These are phyloP conservation scores for Helicoverpa zea DNA, from an alignment of 1,140 invertebrate genomes.

Conservation along the genomic window DNA sequence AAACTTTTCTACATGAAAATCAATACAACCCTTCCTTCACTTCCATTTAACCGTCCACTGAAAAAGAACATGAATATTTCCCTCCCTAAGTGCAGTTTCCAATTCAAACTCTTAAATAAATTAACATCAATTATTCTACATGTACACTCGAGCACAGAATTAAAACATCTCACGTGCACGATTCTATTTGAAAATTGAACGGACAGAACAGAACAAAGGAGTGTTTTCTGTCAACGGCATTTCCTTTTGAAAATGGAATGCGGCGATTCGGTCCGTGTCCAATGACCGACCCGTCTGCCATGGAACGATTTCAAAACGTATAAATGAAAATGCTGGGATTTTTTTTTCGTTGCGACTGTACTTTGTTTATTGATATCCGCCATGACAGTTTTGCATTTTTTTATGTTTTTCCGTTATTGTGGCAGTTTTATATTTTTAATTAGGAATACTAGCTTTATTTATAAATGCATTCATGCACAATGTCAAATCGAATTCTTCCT, in stretches of 20 bases:
- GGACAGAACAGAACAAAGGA: constrained; percentile 70
- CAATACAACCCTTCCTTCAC: background rate
- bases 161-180: constrained; percentile 61
- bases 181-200: constrained; percentile 74
- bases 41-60: background rate
- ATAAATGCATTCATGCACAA: too few species aligned
- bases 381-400: background rate
- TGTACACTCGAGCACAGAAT: constrained; percentile 54
- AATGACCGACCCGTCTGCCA: constrained; percentile 63
- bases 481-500: too few species aligned
- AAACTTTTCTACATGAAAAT: background rate
- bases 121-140: constrained; percentile 54
- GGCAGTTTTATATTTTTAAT: too few species aligned
- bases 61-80: constrained; percentile 17
- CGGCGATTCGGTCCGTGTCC: constrained; percentile 64
- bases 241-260: constrained; percentile 78
- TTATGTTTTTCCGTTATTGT: background rate
- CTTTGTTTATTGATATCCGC: constrained; percentile 43
- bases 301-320: constrained; percentile 58
- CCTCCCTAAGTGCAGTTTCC: constrained; percentile 15
- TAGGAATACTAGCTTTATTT: too few species aligned
- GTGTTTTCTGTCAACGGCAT: constrained; percentile 75
- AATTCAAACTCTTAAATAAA: constrained; percentile 50
- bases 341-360: constrained; percentile 49
- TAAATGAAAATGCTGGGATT: constrained; percentile 47